These are phyloP conservation scores for Leucophenga montana DNA, from an alignment of 2,888 invertebrate species.

Conservation along the genomic window DNA sequence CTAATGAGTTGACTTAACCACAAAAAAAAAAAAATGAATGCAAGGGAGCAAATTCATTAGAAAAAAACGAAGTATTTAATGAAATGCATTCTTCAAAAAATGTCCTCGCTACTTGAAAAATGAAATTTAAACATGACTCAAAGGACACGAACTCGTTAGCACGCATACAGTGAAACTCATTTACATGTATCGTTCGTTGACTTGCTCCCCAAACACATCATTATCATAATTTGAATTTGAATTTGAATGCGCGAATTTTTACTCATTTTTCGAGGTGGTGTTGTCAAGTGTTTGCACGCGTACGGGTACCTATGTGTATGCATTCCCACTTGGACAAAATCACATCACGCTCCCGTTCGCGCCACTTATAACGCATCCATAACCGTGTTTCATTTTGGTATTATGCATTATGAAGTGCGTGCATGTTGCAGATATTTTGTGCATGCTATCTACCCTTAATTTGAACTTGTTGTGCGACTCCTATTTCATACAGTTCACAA, in stretches of 20 bases:
- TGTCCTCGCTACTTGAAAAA: conserved; percentile 17
- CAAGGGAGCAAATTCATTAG: neutral
- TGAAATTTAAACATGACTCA: neutral
- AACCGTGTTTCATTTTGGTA: conserved; percentile 22
- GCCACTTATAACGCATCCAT: neutral
- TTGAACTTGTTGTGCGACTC: conserved; percentile 36
- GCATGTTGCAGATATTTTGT: neutral
- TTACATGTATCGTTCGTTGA: neutral
- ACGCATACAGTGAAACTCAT: conserved; percentile 1
- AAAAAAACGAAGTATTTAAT: neutral
- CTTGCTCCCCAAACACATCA: conserved; percentile 40
- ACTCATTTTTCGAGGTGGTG: conserved; percentile 10
- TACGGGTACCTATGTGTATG: no score
- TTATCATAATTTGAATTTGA: conserved; percentile 66
- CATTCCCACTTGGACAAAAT: neutral
- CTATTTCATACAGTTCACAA: no score
- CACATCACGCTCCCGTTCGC: neutral
- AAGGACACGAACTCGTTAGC: conserved; percentile 23
- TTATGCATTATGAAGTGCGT: conserved; percentile 25
- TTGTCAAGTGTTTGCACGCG: conserved; percentile 8
- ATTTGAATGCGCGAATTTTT: conserved; percentile 41
- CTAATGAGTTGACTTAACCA: conserved; percentile 1
- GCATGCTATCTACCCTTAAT: neutral
- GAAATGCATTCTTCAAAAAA: conserved; percentile 10
- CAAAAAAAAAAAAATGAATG: conserved; percentile 1